Conservation (phyloP, 2,888 invertebrate species). For the Heliconius aoede region DNA sequence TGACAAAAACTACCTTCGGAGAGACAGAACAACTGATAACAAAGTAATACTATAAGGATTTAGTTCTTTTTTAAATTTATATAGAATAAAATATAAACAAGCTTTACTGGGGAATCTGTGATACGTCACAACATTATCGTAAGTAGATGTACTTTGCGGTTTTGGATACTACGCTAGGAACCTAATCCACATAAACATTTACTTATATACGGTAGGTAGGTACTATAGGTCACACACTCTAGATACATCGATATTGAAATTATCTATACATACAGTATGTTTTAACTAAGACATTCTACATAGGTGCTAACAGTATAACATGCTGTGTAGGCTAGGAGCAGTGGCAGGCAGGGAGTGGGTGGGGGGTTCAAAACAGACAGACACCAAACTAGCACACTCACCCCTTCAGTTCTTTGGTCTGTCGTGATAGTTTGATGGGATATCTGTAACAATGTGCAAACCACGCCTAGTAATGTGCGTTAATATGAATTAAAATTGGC, state of each 20-base stretch:
- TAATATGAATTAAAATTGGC: slow-evolving; percentile 18
- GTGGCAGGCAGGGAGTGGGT: slow-evolving; percentile 12
- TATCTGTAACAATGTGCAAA: slow-evolving; percentile 73
- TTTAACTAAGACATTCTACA: slow-evolving; percentile 22
- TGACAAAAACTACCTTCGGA: no score
- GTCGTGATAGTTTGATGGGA: slow-evolving; percentile 66
- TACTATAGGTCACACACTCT: not conserved
- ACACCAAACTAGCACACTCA: slow-evolving; percentile 73
- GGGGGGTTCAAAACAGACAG: slow-evolving; percentile 42
- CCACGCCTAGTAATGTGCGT: slow-evolving; percentile 50
- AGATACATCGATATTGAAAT: not conserved
- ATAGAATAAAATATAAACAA: no score
- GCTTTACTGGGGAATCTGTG: not conserved
- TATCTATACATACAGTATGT: not conserved
- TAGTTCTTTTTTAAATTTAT: no score
- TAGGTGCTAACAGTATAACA: slow-evolving; percentile 7
- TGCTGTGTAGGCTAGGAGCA: slow-evolving; percentile 25
- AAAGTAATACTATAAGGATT: no score
- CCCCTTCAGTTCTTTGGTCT: slow-evolving; percentile 70
- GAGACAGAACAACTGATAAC: no score
- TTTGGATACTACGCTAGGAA: not conserved
- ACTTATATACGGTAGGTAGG: not conserved
- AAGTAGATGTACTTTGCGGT: not conserved
- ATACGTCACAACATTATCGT: not conserved
- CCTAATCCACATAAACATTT: not conserved